Conservation (phyloP, 2,113 vertebrate species). For the Accipiter virgatus region DNA sequence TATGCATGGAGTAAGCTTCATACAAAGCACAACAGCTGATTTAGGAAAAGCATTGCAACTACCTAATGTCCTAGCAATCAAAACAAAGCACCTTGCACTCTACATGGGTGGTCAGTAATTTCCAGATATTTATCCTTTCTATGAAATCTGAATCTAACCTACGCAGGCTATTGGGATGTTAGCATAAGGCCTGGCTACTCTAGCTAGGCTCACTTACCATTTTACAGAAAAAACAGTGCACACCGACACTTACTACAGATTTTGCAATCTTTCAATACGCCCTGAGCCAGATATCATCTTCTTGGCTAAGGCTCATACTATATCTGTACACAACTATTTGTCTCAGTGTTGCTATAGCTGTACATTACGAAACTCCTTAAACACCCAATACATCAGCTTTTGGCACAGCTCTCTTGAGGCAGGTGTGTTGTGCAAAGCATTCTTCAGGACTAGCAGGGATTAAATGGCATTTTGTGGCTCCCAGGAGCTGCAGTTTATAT, state of each 20-base stretch:
- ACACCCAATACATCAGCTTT: background rate
- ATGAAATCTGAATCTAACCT: background rate
- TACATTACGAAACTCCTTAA: slow-evolving; percentile 11
- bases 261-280: background rate
- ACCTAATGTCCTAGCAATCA: background rate
- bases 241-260: background rate
- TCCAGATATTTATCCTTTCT: background rate
- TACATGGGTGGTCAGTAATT: background rate
- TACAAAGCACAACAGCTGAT: background rate
- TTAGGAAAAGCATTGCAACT: background rate
- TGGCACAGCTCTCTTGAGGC: slow-evolving; percentile 1
- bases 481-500: background rate
- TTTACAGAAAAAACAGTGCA: background rate
- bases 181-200: background rate
- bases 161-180: background rate
- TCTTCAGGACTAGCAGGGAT: background rate
- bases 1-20: background rate
- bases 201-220: background rate
- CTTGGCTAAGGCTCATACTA: background rate
- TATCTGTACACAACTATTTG: background rate
- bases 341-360: background rate
- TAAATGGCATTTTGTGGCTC: background rate
- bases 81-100: background rate
- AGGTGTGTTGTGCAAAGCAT: background rate
- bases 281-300: background rate